Conservation (phyloP, 2,888 invertebrate genomes). For the Cyaniris semiargus region DNA sequence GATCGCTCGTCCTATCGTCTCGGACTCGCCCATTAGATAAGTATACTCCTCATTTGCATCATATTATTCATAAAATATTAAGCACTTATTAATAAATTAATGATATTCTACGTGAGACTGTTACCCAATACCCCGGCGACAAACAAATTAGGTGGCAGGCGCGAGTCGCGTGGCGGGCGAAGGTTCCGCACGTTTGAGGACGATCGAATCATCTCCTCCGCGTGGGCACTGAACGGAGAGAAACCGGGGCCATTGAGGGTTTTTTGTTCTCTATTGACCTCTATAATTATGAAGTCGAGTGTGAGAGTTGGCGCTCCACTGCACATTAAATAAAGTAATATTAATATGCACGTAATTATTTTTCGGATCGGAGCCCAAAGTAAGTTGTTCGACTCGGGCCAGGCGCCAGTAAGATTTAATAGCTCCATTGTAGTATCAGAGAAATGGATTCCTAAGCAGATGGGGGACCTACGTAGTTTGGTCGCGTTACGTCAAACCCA, state of each 20-base stretch:
- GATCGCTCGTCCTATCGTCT: background rate
- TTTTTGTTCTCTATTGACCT: background rate
- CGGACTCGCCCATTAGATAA: background rate
- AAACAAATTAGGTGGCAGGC: background rate
- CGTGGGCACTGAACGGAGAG: no score
- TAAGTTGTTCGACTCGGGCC: background rate
- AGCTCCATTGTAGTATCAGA: background rate
- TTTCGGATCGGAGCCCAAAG: background rate
- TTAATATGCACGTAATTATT: background rate
- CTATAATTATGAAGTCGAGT: background rate
- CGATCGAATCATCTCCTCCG: background rate
- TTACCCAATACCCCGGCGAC: background rate
- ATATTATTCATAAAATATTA: slow-evolving; percentile 13
- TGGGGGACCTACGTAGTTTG: no score
- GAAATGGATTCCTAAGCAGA: no score
- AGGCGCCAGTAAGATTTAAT: background rate
- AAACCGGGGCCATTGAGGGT: background rate
- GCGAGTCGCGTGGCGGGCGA: background rate
- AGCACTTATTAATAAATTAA: slow-evolving; percentile 2
- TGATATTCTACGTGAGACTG: background rate
- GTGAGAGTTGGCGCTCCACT: background rate
- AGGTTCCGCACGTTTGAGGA: background rate
- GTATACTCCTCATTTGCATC: background rate
- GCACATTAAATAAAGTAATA: background rate
- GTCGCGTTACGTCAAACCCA: no score